phyloP scores from a whole-genome alignment of 2,888 invertebrate species.

The Netelia inedita region DNA sequence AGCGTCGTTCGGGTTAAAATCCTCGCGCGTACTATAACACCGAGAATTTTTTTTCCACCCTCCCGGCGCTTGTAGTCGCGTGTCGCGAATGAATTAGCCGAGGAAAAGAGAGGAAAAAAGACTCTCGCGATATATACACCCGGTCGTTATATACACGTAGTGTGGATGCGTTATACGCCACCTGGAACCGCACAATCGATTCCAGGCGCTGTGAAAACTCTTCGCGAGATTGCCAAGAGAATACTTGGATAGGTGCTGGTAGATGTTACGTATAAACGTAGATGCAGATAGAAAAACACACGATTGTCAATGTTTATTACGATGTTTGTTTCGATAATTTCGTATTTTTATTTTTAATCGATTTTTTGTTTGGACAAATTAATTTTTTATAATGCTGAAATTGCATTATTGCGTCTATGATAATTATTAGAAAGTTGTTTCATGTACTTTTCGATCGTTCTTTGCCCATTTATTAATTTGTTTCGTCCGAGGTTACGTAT shows the following conservation, averaged over 20 bases:
- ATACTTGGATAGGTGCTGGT: neutral
- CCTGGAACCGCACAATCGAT: slow-evolving; percentile 50
- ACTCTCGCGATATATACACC: neutral
- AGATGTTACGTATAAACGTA: neutral
- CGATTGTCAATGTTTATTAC: slow-evolving; percentile 14
- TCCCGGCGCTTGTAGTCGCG: slow-evolving; percentile 27
- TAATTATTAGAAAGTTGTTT: too few species aligned
- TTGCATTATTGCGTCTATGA: too few species aligned
- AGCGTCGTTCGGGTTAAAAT: slow-evolving; percentile 23
- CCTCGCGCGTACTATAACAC: slow-evolving; percentile 10
- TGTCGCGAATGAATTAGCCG: slow-evolving; percentile 57
- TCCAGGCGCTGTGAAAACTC: slow-evolving; percentile 9
- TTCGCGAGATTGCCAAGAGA: slow-evolving; percentile 29
- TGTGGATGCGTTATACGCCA: slow-evolving; percentile 45
- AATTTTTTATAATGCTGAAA: too few species aligned
- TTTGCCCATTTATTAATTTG: too few species aligned
- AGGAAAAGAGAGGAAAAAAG: slow-evolving; percentile 26
- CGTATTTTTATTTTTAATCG: neutral
- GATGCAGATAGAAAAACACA: neutral
- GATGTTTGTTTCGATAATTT: neutral
- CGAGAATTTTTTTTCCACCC: slow-evolving; percentile 25
- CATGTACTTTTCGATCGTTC: too few species aligned
- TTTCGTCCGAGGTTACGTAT: too few species aligned
- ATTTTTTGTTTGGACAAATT: too few species aligned
- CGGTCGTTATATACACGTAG: slow-evolving; percentile 17